These are phyloP conservation scores for Oscheius sp. DNA, from an alignment of 2,888 invertebrate species.

Conservation along the genomic window DNA sequence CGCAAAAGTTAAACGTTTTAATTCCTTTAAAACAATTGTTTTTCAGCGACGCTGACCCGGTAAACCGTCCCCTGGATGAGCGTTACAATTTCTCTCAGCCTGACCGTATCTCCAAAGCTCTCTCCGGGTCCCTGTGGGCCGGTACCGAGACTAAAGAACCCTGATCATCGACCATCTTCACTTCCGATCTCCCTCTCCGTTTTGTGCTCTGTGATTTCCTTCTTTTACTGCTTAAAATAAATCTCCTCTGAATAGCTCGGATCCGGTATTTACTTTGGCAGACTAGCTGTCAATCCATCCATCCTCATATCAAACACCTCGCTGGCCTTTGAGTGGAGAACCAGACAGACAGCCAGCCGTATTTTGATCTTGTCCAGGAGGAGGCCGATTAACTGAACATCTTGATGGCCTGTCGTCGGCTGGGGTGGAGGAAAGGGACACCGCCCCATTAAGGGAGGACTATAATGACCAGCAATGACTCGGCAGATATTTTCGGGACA, in stretches of 20 bases:
- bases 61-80: constrained; percentile 49
- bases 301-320: constrained; percentile 32
- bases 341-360: constrained; percentile 2
- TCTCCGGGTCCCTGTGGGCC: constrained; percentile 57
- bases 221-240: constrained; percentile 11
- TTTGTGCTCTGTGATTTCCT: constrained; percentile 4
- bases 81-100: constrained; percentile 55
- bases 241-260: not conserved
- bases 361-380: constrained; percentile 10
- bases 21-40: not conserved
- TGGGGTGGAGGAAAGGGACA: constrained; percentile 3
- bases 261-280: constrained; percentile 8
- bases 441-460: constrained; percentile 25
- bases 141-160: constrained; percentile 50
- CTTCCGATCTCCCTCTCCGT: constrained; percentile 31
- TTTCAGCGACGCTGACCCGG: constrained; percentile 57
- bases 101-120: constrained; percentile 56
- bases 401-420: constrained; percentile 21
- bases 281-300: constrained; percentile 23
- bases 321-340: no score
- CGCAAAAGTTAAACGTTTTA: not conserved
- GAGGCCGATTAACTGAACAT: constrained; percentile 8
- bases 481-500: no score
- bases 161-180: constrained; percentile 16
- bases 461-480: constrained; percentile 16